These are phyloP conservation scores for Clamator glandarius DNA, from an alignment of 2,797 vertebrate genomes.

Conservation along the genomic window DNA sequence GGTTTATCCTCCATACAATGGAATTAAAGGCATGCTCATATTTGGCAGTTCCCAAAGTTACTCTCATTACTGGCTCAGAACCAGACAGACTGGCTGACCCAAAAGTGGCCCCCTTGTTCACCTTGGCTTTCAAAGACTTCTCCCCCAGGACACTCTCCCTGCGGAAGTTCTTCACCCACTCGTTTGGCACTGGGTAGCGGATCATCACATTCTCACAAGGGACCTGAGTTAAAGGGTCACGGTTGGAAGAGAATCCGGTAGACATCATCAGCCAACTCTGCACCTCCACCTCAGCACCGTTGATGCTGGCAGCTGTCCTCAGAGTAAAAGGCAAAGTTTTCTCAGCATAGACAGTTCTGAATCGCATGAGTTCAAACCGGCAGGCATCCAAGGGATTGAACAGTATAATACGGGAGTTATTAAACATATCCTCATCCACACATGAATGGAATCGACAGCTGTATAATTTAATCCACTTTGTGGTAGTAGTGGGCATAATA, in stretches of 20 bases:
- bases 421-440: constrained; percentile 81
- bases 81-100: constrained; percentile 84
- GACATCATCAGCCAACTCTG: constrained; percentile 93
- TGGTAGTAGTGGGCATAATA: constrained; percentile 89
- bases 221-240: constrained; percentile 83
- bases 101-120: constrained; percentile 90
- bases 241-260: constrained; percentile 85
- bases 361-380: constrained; percentile 87
- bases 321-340: constrained; percentile 88
- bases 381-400: constrained; percentile 85
- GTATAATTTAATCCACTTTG: constrained; percentile 87
- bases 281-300: constrained; percentile 86
- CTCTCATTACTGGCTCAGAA: constrained; percentile 90
- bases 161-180: constrained; percentile 91
- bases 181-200: constrained; percentile 85
- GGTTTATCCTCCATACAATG: constrained; percentile 89
- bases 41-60: constrained; percentile 89
- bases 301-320: constrained; percentile 83
- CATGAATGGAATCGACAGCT: constrained; percentile 83
- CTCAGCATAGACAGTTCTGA: constrained; percentile 84
- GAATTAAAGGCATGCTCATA: constrained; percentile 89
- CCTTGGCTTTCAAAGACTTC: constrained; percentile 89
- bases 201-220: constrained; percentile 90
- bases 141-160: constrained; percentile 87
- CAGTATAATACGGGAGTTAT: constrained; percentile 74